Evolutionary conservation across 2,888 invertebrate species (phyloP).

Genomic region (Pogonocherus hispidulus): DNA sequence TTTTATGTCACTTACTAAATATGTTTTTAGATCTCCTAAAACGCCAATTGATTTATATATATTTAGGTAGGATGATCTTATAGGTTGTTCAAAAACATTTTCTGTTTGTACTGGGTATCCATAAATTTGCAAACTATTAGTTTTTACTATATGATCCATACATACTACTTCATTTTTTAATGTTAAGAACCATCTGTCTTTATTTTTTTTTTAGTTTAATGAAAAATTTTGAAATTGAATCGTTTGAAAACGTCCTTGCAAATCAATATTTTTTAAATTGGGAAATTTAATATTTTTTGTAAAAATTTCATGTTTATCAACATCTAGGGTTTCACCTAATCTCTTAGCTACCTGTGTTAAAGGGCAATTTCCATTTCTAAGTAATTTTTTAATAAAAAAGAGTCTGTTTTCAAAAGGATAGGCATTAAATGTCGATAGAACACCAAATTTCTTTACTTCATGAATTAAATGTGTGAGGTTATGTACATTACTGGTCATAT

Average conservation of each 20-base stretch:
- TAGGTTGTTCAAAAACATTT: slow-evolving; percentile 39
- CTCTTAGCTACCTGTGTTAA: slow-evolving; percentile 41
- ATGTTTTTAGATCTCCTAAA: slow-evolving; percentile 27
- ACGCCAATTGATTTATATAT: slow-evolving; percentile 40
- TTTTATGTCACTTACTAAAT: slow-evolving; percentile 36
- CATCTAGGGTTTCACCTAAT: slow-evolving; percentile 38
- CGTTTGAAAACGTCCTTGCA: slow-evolving; percentile 15
- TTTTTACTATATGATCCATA: slow-evolving; percentile 27
- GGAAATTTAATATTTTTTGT: slow-evolving; percentile 6
- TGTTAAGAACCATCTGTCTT: slow-evolving; percentile 51
- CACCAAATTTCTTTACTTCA: slow-evolving; percentile 57
- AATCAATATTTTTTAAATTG: slow-evolving; percentile 2
- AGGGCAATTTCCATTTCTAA: slow-evolving; percentile 39
- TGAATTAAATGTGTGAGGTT: slow-evolving; percentile 48
- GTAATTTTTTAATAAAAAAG: slow-evolving; percentile 7
- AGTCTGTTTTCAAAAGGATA: slow-evolving; percentile 61
- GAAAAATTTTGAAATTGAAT: slow-evolving; percentile 29
- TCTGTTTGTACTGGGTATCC: slow-evolving; percentile 12
- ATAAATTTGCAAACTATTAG: slow-evolving; percentile 34
- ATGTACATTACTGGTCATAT: slow-evolving; percentile 38
- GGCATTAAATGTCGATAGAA: slow-evolving; percentile 56
- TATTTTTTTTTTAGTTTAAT: slow-evolving; percentile 4
- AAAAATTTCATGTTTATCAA: slow-evolving; percentile 13
- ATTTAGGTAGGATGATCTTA: slow-evolving; percentile 43
- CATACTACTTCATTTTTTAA: slow-evolving; percentile 33